phyloP scores from a whole-genome alignment of 2,797 vertebrate species.

The Mionectes olivaceus region DNA sequence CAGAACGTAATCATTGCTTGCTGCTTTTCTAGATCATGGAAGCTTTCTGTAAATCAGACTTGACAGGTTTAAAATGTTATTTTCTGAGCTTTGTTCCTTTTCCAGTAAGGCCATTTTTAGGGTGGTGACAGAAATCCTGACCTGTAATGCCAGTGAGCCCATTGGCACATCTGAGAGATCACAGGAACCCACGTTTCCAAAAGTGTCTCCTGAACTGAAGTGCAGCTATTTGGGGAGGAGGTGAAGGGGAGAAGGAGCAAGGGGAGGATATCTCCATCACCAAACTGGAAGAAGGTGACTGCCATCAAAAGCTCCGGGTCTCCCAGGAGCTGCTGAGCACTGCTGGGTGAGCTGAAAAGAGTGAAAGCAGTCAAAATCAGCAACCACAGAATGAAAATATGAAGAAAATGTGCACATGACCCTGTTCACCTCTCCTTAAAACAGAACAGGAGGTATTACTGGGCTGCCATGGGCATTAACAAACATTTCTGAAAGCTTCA shows the following conservation, averaged over 20 bases:
- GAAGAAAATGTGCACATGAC: not conserved
- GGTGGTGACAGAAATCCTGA: not conserved
- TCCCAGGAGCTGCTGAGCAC: not conserved
- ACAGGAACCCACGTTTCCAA: not conserved
- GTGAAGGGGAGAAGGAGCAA: not conserved
- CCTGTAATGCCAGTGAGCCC: not conserved
- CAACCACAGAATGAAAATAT: not conserved
- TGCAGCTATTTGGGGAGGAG: not conserved
- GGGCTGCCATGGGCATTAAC: not conserved
- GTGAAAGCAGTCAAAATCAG: not conserved
- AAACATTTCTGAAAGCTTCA: not conserved
- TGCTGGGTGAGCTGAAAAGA: not conserved
- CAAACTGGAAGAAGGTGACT: not conserved
- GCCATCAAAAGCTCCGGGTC: not conserved
- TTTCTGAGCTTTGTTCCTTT: conserved; percentile 29
- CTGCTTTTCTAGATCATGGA: conserved; percentile 42
- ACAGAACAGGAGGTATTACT: not conserved
- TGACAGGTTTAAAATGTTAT: conserved; percentile 37
- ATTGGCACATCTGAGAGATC: not conserved
- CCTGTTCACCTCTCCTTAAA: not conserved
- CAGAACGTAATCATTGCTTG: conserved; percentile 30
- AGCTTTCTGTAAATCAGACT: conserved; percentile 48
- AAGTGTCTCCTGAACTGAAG: not conserved
- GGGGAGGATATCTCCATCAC: not conserved
- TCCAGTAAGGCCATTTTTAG: not conserved